Base-by-base conservation (phyloP, 1,140 invertebrate genomes). In the Galleria mellonella region DNA sequence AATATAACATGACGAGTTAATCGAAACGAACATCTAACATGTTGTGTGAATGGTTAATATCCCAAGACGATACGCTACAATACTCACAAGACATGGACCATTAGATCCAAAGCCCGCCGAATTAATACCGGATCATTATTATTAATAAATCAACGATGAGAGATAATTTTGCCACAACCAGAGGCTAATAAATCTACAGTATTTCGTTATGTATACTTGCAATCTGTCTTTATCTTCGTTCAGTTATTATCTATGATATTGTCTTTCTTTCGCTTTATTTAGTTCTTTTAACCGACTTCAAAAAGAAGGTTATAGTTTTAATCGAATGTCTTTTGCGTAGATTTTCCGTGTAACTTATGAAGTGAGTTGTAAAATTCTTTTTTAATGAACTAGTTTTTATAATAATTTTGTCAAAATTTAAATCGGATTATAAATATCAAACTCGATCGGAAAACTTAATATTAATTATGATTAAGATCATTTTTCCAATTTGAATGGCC, bases 51-150 rank as follows among this genome's bases (percentile, higher is more conserved):
- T 39, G 36, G 42, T 52, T 41, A 55, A 49, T 45, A 39, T 56
- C 31, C 46, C 53, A 43, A 66, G 51, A 59, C 48, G 55, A 53
- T 55, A 51, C 41, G 53, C 40, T 43, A 48, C 43, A 47, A 44
- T 39, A 36, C 43, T 10, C 45, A 31, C 56, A 57, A 55, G 53
- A 56, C 41, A 61, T 44, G 53, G 45, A 36, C 62, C 62, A 69
- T 66, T 66, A 61, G 53, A 54, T 40, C 42, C 32, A 51, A 56
- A 56, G 43, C 37, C 49, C 60, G 51, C 62, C 57, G 47, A 60
- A 59, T 66, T 66, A 66, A 63, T 67, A 60, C 47, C 42, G 47
- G 47, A 53, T 58, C 61, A 64, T 60, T 65, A 65, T 62, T 71
- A 71, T 58, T 62, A 69, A 64, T 59, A 64, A 55, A 62, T 55